Percentiles rank a stretch among this genome's conserved stretches.
phyloP scores from a whole-genome alignment of 2,888 invertebrate species.

The Metallyticus violacea region DNA sequence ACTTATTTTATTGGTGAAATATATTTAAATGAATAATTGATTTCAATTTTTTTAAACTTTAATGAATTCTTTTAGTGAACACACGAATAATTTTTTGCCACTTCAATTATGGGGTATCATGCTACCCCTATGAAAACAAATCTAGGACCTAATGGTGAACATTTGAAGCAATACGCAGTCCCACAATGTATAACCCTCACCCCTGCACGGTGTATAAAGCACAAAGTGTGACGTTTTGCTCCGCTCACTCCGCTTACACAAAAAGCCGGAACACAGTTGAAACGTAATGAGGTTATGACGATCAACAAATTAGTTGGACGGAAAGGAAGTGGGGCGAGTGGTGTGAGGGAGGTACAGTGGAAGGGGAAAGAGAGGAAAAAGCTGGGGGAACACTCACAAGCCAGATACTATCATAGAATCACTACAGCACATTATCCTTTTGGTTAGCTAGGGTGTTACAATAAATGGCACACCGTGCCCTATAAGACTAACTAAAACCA shows the following conservation, averaged over 20 bases:
- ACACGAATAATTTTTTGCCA: too few relatives aligned
- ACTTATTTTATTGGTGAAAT: too few relatives aligned
- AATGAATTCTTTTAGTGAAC: too few relatives aligned
- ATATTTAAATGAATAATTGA: too few relatives aligned
- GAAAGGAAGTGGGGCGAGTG: constrained; percentile 5
- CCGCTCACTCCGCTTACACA: not conserved
- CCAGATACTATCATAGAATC: not conserved
- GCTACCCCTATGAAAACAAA: too few relatives aligned
- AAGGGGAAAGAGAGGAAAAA: not conserved
- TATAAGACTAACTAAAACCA: not conserved
- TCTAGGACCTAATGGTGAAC: too few relatives aligned
- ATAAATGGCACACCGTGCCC: too few relatives aligned
- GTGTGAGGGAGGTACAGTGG: not conserved
- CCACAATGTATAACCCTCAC: not conserved
- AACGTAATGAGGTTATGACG: constrained; percentile 11
- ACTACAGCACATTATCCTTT: not conserved
- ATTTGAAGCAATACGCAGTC: too few relatives aligned
- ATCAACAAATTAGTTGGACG: constrained; percentile 16
- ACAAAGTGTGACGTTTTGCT: constrained; percentile 12
- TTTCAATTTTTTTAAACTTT: too few relatives aligned
- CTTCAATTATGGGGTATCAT: too few relatives aligned
- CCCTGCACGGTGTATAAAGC: not conserved
- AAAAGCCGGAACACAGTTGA: constrained; percentile 14
- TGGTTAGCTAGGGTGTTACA: not conserved
- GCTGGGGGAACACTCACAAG: not conserved